Percentiles rank a stretch among this genome's conserved stretches.
Conservation (phyloP, 2,797 vertebrate species). For the Sebastes aleutianus region DNA sequence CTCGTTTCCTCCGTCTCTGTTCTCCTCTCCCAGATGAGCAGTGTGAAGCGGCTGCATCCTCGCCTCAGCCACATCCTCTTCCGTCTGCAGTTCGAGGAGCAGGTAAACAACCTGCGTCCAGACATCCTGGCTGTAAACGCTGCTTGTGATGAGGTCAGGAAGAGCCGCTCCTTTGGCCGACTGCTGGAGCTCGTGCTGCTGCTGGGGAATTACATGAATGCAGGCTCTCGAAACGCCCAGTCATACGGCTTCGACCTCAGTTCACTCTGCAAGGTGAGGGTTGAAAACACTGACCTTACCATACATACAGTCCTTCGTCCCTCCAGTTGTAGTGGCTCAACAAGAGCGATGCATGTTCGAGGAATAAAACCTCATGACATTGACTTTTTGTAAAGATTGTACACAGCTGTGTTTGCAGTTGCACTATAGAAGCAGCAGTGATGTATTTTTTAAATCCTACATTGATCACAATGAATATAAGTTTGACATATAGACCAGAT, state of each 20-base stretch:
- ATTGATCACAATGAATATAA: background rate
- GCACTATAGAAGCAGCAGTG: background rate
- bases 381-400: background rate
- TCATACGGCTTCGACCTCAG: conserved; percentile 95
- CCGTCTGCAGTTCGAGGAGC: conserved; percentile 97
- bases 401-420: conserved; percentile 1
- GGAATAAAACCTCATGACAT: background rate
- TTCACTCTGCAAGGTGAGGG: conserved; percentile 94
- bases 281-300: conserved; percentile 3
- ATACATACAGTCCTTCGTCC: conserved; percentile 2
- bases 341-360: background rate
- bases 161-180: conserved; percentile 90
- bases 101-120: conserved; percentile 92
- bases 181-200: conserved; percentile 94
- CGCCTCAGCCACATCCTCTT: conserved; percentile 96
- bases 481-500: background rate
- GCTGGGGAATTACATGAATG: conserved; percentile 98
- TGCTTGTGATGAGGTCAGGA: conserved; percentile 94
- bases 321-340: conserved; percentile 4
- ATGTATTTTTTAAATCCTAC: background rate
- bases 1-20: background rate
- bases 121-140: conserved; percentile 94
- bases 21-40: conserved; percentile 88
- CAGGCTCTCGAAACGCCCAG: conserved; percentile 95
- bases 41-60: conserved; percentile 90